Percentiles rank a stretch among this genome's conserved stretches.
These are phyloP conservation scores for Drosophila tani DNA, from an alignment of 1,140 invertebrate genomes.

Conservation along the genomic window DNA sequence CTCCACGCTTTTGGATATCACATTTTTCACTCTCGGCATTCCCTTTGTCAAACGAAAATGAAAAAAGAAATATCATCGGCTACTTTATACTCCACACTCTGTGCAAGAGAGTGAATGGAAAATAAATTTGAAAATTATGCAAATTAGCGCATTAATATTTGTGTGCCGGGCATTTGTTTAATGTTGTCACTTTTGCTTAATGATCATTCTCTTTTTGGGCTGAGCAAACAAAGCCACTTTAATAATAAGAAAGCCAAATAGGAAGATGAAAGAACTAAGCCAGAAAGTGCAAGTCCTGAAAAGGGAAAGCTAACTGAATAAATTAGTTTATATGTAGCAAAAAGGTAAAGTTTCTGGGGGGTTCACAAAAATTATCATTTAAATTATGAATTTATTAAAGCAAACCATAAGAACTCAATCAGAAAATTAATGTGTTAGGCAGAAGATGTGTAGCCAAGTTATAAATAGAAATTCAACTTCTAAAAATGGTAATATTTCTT, in stretches of 20 bases:
- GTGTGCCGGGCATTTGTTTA: conserved; percentile 55
- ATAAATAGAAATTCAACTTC: conserved; percentile 9
- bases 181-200: conserved; percentile 56
- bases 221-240: conserved; percentile 24
- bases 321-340: not conserved
- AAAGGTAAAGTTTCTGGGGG: conserved; percentile 1
- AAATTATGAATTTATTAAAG: conserved; percentile 6
- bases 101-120: conserved; percentile 46
- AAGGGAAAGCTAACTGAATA: conserved; percentile 9
- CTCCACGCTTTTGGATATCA: conserved; percentile 8
- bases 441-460: not conserved
- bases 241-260: conserved; percentile 26
- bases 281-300: conserved; percentile 12
- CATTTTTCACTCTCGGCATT: conserved; percentile 52
- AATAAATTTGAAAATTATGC: conserved; percentile 77
- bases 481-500: not conserved
- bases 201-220: conserved; percentile 44
- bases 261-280: conserved; percentile 11
- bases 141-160: conserved; percentile 67
- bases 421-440: not conserved
- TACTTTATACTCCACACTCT: conserved; percentile 60
- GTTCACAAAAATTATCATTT: conserved; percentile 8
- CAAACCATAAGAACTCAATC: conserved; percentile 3
- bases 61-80: conserved; percentile 51
- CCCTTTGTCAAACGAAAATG: conserved; percentile 45